Conservation (phyloP, 1,140 invertebrate species). For the Sycobia sp. region DNA sequence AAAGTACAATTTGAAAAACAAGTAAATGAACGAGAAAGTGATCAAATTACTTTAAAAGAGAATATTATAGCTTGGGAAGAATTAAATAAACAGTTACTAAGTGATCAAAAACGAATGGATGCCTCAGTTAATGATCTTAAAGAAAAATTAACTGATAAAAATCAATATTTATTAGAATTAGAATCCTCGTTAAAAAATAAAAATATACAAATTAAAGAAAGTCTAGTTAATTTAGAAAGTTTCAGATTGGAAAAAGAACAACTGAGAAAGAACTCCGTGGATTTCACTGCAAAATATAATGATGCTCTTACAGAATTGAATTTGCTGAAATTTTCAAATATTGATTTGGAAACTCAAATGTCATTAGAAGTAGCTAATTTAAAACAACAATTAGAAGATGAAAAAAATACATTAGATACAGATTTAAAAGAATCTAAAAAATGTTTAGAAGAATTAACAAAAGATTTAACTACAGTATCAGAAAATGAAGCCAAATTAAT, state of each 20-base stretch:
- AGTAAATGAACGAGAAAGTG: slow-evolving; percentile 49
- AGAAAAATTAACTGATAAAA: slow-evolving; percentile 38
- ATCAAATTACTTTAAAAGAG: slow-evolving; percentile 57
- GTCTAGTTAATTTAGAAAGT: slow-evolving; percentile 40
- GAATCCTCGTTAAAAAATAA: slow-evolving; percentile 41
- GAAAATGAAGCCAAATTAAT: slow-evolving; percentile 31
- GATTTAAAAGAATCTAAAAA: slow-evolving; percentile 37
- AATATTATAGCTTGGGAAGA: slow-evolving; percentile 59
- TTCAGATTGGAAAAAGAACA: slow-evolving; percentile 48
- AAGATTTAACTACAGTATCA: slow-evolving; percentile 35
- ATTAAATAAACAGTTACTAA: slow-evolving; percentile 60
- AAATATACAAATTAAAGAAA: slow-evolving; percentile 35
- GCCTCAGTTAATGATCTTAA: slow-evolving; percentile 43
- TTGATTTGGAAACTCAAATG: slow-evolving; percentile 32
- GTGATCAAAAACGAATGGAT: slow-evolving; percentile 46
- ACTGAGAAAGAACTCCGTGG: slow-evolving; percentile 47
- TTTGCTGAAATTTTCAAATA: slow-evolving; percentile 31
- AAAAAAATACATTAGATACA: slow-evolving; percentile 36
- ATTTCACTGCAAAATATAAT: slow-evolving; percentile 53
- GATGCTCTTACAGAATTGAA: slow-evolving; percentile 44
- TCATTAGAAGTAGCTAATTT: slow-evolving; percentile 32
- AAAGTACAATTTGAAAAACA: slow-evolving; percentile 60
- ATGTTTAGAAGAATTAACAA: slow-evolving; percentile 40
- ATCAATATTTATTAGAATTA: slow-evolving; percentile 28
- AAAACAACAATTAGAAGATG: slow-evolving; percentile 32